Evolutionary conservation across 2,888 invertebrate genomes (phyloP), one percentile per base, ranked within the genome.

Genomic region (Oligia latruncula): DNA sequence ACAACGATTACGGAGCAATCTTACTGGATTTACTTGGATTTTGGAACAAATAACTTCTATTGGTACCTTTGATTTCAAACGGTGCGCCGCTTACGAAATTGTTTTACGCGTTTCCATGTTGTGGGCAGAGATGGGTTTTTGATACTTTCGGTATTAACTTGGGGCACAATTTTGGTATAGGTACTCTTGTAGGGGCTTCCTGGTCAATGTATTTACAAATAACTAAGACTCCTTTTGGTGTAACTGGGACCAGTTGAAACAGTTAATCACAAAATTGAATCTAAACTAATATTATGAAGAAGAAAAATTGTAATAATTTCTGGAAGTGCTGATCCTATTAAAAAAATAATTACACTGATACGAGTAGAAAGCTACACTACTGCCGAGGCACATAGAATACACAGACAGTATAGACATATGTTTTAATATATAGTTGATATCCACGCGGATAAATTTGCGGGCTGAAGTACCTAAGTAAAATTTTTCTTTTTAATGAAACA

Each of bases 1-100:
- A 86, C 74, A 74, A 80, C 78, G 82, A 79, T 88, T 86, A 86
- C 78, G 66, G 80, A 80, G 78, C 88, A 88, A 88, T 86, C 68
- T 82, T 64, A 82, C 70, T 80, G 88, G 87, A 81, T 88, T 88
- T 84, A 74, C 74, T 73, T 46, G 75, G 88, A 88, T 89, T 88
- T 78, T 15, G 65, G 74, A 78, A 89, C 84, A 89, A 87, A 87
- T 82, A 86, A 80, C 81, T 80, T 84, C 65, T 73, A 87, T 82
- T 80, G 77, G 77, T 78, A 79, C 82, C 86, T 89, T 85, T 88
- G 88, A 88, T 84, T 79, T 82, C 71, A 82, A 88, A 81, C 71
- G 60, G 29, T 73, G 49, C 66, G 43, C 68, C 81, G 64, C 79
- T 74, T 77, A 70, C 62, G 49, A 74, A 66, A 77, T 74, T 74